phyloP scores from a whole-genome alignment of 1,140 invertebrate genomes.

The Leguminivora glycinivorella region DNA sequence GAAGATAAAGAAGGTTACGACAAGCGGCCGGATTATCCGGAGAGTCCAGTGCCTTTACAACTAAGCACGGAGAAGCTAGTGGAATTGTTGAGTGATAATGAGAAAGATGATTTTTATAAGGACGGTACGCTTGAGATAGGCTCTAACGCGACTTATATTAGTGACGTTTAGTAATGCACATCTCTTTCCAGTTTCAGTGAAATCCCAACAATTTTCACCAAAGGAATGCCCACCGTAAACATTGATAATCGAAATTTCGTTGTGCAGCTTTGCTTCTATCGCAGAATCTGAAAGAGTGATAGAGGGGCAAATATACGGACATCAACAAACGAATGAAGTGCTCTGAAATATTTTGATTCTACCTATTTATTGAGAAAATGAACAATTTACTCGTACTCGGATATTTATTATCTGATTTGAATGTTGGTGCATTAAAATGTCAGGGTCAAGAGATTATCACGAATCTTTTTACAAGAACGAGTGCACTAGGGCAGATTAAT shows the following conservation, averaged over 20 bases:
- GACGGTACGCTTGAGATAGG: conserved; percentile 48
- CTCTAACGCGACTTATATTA: conserved; percentile 45
- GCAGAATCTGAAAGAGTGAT: no score
- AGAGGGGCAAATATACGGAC: no score
- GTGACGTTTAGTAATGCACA: conserved; percentile 49
- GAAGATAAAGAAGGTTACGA: conserved; percentile 46
- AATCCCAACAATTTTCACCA: neutral
- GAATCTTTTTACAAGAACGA: conserved; percentile 44
- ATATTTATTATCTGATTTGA: no score
- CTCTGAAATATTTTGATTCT: neutral
- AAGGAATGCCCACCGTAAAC: no score
- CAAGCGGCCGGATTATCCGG: conserved; percentile 68
- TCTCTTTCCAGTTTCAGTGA: neutral
- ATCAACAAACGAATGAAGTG: no score
- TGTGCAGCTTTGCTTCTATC: no score
- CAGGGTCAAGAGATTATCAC: conserved; percentile 42
- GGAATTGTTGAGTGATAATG: conserved; percentile 57
- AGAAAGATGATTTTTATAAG: conserved; percentile 46
- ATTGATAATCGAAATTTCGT: no score
- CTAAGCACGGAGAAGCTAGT: conserved; percentile 60
- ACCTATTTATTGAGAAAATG: neutral
- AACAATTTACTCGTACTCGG: no score
- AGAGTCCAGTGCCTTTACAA: conserved; percentile 49
- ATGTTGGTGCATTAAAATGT: neutral
- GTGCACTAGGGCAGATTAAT: neutral